Conservation (phyloP, 2,888 invertebrate species). For the Polymixis lichenea region DNA sequence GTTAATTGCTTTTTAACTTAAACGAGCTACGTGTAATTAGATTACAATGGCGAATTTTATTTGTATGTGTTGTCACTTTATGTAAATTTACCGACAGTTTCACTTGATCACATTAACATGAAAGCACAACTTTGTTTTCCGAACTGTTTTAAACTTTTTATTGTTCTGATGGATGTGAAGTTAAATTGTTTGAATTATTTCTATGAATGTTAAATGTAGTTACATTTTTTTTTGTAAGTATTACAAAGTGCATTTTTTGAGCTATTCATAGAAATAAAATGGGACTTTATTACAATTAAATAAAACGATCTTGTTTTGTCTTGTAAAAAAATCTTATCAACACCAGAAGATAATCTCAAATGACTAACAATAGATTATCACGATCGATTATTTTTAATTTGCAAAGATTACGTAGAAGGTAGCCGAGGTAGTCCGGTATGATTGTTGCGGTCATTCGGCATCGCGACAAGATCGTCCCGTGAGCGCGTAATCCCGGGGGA, state of each 20-base stretch:
- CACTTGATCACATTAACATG: slow-evolving; percentile 55
- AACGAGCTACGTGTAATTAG: slow-evolving; percentile 59
- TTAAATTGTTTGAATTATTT: slow-evolving; percentile 34
- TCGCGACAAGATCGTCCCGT: slow-evolving; percentile 75
- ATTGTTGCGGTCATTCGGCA: slow-evolving; percentile 78
- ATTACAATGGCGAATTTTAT: slow-evolving; percentile 61
- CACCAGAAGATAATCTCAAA: background rate
- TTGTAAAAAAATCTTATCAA: background rate
- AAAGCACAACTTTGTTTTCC: slow-evolving; percentile 47
- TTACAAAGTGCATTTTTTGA: background rate
- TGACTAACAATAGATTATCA: slow-evolving; percentile 16
- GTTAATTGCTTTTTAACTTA: slow-evolving; percentile 62
- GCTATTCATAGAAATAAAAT: background rate
- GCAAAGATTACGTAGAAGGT: slow-evolving; percentile 56
- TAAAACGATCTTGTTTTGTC: background rate
- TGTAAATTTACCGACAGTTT: slow-evolving; percentile 47
- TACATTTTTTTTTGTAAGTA: background rate
- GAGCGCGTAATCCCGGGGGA: slow-evolving; percentile 79
- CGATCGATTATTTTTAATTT: slow-evolving; percentile 58
- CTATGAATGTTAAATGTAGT: slow-evolving; percentile 6
- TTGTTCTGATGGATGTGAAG: slow-evolving; percentile 41
- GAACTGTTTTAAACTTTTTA: slow-evolving; percentile 43
- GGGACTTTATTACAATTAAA: background rate
- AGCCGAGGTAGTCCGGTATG: slow-evolving; percentile 71
- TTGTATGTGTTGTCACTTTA: slow-evolving; percentile 60